A percentile compares a stretch with the other conserved stretches of the same genome.
Evolutionary conservation across 2,888 invertebrate species (phyloP).

Genomic region (Polylopha cassiicola): DNA sequence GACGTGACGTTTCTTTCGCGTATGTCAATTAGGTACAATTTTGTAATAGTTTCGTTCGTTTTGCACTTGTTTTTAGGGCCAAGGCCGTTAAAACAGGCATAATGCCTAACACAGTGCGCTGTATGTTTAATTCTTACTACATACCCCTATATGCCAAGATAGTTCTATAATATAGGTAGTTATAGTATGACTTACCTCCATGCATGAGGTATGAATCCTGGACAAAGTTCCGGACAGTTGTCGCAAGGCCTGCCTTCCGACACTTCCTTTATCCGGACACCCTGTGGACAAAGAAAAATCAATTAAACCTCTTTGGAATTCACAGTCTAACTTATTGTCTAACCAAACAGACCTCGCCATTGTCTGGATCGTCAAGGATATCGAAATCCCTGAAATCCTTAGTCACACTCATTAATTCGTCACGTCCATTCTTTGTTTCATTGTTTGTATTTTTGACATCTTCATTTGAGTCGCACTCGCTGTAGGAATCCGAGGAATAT

Average conservation of each 20-base stretch:
- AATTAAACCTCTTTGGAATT: constrained; percentile 1
- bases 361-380: constrained; percentile 8
- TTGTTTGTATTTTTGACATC: constrained; percentile 32
- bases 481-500: constrained; percentile 65
- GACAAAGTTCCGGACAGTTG: constrained; percentile 87
- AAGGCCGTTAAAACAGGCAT: too few species aligned
- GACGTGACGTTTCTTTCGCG: too few species aligned
- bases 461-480: constrained; percentile 60
- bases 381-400: constrained; percentile 15
- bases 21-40: too few species aligned
- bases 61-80: too few species aligned
- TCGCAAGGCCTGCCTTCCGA: constrained; percentile 92
- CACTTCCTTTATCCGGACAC: constrained; percentile 89
- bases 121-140: background rate
- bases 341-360: constrained; percentile 18
- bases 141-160: background rate
- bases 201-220: constrained; percentile 88
- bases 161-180: background rate
- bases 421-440: constrained; percentile 24
- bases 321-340: constrained; percentile 11
- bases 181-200: constrained; percentile 86
- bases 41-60: too few species aligned
- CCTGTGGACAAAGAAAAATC: constrained; percentile 77
- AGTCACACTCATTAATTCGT: constrained; percentile 23
- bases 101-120: background rate